Evolutionary conservation across 1,140 invertebrate genomes (phyloP), one percentile per base, ranked within the genome.

Genomic region (Brachionus plicatilis): DNA sequence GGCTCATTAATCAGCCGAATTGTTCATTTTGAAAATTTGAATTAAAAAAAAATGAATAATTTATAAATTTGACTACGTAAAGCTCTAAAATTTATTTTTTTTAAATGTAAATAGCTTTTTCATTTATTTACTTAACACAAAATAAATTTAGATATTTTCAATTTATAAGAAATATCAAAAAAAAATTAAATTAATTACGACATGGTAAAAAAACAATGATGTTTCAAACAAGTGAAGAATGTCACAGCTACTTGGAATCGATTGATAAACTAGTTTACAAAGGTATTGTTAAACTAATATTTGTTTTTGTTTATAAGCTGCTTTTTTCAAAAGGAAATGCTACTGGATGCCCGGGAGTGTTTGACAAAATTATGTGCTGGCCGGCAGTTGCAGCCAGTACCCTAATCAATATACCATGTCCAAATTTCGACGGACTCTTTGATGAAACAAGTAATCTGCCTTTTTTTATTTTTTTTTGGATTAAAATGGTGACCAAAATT

Each of bases 321-420:
- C 3, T 14, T 70, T 53, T 80, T 20, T 5, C n/a, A 80, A 41
- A 47, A 76, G 72, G 72, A 47, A 50, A 47, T 14, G 79, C 53
- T 24, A 29, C 53, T 14, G 79, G 79, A 37, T 82, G 79, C 12
- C 56, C 20, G 0, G 79, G 79, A 4, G 41, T 47, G 53, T 82
- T 65, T 65, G 79, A 82, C 60, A 45, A 45, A 60, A 33, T 82
- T 9, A 68, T 82, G 20, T 82, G 79, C n/a, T 82, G 79, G 79
- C 33, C 33, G 27, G 50, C 79, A 8, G 41, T 65, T 0, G 37
- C 29, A 29, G 9, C 79, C n/a, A 82, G 66, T 24, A 65, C 50
- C 5, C 33, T 56, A 24, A 45, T 82, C 2, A 17, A 60, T 11
- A 65, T 82, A 45, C 79, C 37, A 11, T 82, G 79, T 65, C 79